Conservation (phyloP, 2,888 invertebrate species). For the Sinhomidia bicolor region DNA sequence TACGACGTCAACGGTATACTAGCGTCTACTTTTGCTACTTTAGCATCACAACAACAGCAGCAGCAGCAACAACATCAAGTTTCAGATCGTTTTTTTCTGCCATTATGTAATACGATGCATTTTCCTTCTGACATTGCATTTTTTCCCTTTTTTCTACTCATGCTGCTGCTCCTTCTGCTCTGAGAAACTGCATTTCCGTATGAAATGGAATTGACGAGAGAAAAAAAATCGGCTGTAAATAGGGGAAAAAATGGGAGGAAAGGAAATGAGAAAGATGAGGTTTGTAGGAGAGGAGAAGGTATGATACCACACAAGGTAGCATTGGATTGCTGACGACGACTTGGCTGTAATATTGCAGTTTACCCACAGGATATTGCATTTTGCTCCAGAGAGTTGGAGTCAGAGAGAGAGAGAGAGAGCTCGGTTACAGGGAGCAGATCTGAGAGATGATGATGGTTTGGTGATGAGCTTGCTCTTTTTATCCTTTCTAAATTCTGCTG, state of each 20-base stretch:
- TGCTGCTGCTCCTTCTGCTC: background rate
- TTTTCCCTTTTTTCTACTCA: background rate
- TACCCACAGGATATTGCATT: conserved; percentile 17
- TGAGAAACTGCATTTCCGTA: background rate
- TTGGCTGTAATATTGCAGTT: conserved; percentile 9
- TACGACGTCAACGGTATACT: background rate
- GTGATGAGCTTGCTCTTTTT: conserved; percentile 8
- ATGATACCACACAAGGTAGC: too few species aligned
- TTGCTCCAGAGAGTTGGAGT: conserved; percentile 10
- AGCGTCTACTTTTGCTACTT: background rate
- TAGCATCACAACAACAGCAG: background rate
- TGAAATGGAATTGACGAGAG: background rate
- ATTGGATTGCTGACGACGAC: background rate
- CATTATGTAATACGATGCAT: background rate
- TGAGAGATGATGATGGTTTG: background rate
- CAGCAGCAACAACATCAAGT: too few species aligned
- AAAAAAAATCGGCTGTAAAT: background rate
- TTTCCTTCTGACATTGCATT: conserved; percentile 13
- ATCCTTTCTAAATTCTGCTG: background rate
- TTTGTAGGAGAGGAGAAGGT: background rate
- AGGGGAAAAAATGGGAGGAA: background rate
- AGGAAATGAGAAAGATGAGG: conserved; percentile 22
- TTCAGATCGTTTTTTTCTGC: background rate
- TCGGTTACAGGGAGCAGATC: background rate
- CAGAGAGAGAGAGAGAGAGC: background rate